Evolutionary conservation across 1,140 invertebrate genomes (phyloP).

Genomic region (Papilio helenus): DNA sequence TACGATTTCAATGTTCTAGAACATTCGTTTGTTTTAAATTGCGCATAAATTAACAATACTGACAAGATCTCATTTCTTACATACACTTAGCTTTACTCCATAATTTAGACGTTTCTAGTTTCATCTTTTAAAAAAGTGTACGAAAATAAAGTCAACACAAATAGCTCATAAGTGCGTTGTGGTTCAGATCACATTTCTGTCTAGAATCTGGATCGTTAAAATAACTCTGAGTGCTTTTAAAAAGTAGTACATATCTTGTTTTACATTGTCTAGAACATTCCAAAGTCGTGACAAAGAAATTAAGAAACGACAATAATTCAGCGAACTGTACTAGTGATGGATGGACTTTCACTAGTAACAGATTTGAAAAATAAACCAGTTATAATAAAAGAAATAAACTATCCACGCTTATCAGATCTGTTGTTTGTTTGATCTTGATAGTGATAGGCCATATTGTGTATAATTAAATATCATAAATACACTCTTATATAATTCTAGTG

Average conservation of each 20-base stretch:
- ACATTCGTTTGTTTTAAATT: background rate
- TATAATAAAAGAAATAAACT: too few species aligned
- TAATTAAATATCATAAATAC: too few species aligned
- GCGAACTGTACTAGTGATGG: constrained; percentile 3
- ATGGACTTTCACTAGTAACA: background rate
- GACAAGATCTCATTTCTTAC: background rate
- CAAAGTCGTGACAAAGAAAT: background rate
- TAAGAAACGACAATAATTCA: constrained; percentile 8
- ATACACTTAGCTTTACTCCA: background rate
- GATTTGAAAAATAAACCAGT: background rate
- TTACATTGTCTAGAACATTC: constrained; percentile 10
- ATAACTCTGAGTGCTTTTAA: constrained; percentile 2
- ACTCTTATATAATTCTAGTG: too few species aligned
- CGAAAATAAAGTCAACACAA: background rate
- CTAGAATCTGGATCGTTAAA: constrained; percentile 5
- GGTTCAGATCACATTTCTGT: constrained; percentile 4
- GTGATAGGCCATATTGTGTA: background rate
- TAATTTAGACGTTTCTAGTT: background rate
- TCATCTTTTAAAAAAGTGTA: background rate
- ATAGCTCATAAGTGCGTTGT: background rate
- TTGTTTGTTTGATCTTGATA: constrained; percentile 1
- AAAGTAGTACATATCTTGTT: background rate
- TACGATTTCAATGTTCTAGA: background rate
- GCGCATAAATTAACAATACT: background rate
- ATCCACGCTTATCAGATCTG: background rate